phyloP scores from a whole-genome alignment of 2,888 invertebrate genomes.

The Drosophila neotestacea region DNA sequence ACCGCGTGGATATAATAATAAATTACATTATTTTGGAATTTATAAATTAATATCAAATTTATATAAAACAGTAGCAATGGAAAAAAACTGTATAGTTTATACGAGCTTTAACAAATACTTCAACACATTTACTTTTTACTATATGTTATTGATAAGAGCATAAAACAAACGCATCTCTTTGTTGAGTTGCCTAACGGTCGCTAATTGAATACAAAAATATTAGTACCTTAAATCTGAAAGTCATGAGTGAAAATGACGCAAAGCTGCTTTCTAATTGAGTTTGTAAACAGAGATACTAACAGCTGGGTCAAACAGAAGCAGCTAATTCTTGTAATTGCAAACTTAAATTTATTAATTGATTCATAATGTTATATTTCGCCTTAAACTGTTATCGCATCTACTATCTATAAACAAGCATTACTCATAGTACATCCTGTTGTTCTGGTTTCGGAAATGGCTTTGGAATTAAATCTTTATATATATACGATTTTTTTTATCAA shows the following conservation, averaged over 20 bases:
- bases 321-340: not conserved
- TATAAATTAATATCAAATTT: slow-evolving; percentile 33
- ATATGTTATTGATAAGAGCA: slow-evolving; percentile 4
- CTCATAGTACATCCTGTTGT: slow-evolving; percentile 52
- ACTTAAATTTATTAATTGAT: not conserved
- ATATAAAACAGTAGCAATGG: slow-evolving; percentile 6
- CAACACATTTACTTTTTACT: slow-evolving; percentile 11
- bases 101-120: slow-evolving; percentile 12
- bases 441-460: slow-evolving; percentile 13
- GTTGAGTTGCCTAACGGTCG: slow-evolving; percentile 42
- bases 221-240: not conserved
- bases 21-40: not conserved
- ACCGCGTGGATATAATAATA: not conserved
- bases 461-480: not conserved
- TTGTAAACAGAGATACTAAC: slow-evolving; percentile 24
- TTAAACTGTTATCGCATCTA: slow-evolving; percentile 7
- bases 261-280: slow-evolving; percentile 15
- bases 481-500: slow-evolving; percentile 14
- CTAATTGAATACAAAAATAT: slow-evolving; percentile 48
- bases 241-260: slow-evolving; percentile 8
- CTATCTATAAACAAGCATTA: slow-evolving; percentile 24
- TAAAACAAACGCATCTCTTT: slow-evolving; percentile 43
- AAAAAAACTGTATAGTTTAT: not conserved
- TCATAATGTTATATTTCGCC: not conserved
- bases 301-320: slow-evolving; percentile 21